A percentile compares a stretch with the other conserved stretches of the same genome.
Evolutionary conservation across 2,888 invertebrate genomes (phyloP).

Genomic region (Heliothis peltigera): DNA sequence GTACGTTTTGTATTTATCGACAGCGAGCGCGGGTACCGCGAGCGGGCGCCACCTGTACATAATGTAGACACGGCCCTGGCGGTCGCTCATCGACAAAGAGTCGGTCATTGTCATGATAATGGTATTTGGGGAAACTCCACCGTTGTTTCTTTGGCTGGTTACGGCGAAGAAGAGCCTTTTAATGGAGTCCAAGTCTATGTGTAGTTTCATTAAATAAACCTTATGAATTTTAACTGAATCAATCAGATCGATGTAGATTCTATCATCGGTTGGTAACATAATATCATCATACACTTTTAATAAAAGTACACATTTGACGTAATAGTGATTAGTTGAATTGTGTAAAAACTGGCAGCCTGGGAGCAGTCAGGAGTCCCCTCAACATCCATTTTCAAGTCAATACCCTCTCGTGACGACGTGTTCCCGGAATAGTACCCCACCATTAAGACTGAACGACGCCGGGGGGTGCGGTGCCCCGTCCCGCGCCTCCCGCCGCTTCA

Average conservation of each 20-base stretch:
- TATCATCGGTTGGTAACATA: no score
- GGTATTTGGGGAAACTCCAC: constrained; percentile 12
- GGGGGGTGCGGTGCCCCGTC: not conserved
- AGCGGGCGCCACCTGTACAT: constrained; percentile 20
- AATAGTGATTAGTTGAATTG: not conserved
- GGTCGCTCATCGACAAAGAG: constrained; percentile 7
- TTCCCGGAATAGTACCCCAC: constrained; percentile 32
- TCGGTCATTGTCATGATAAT: constrained; percentile 11
- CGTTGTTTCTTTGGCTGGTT: not conserved
- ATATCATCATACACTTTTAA: not conserved
- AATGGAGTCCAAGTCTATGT: not conserved
- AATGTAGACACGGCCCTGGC: constrained; percentile 10
- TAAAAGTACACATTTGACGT: not conserved
- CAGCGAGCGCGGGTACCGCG: constrained; percentile 10
- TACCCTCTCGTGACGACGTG: not conserved
- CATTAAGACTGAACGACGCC: constrained; percentile 49
- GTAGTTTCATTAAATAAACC: not conserved
- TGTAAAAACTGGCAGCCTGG: not conserved
- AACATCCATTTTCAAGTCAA: constrained; percentile 17
- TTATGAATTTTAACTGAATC: no score
- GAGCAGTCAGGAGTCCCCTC: not conserved
- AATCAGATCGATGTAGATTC: no score
- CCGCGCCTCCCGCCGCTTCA: constrained; percentile 2
- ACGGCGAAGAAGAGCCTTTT: not conserved
- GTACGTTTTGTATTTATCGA: constrained; percentile 31